These are phyloP conservation scores for Calliphora vomitoria DNA, from an alignment of 2,888 invertebrate genomes.

Conservation along the genomic window DNA sequence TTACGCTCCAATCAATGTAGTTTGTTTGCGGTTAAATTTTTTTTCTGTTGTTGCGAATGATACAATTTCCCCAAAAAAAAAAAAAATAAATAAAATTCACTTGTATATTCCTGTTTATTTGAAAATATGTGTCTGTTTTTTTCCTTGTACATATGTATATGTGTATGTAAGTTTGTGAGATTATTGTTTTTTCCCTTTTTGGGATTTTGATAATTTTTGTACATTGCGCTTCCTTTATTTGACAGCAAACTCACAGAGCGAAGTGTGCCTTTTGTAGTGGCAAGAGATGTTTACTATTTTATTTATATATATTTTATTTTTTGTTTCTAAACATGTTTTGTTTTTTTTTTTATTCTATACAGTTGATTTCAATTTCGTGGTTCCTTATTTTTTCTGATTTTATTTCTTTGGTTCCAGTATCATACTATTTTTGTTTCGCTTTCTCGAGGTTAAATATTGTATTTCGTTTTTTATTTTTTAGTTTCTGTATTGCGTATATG, in stretches of 20 bases:
- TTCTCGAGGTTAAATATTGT: slow-evolving; percentile 48
- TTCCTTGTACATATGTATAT: background rate
- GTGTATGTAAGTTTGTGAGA: slow-evolving; percentile 2
- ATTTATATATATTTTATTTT: slow-evolving; percentile 56
- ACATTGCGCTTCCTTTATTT: slow-evolving; percentile 72
- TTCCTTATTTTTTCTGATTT: slow-evolving; percentile 40
- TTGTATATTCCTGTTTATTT: slow-evolving; percentile 62
- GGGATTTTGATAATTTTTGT: slow-evolving; percentile 71
- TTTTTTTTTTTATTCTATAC: slow-evolving; percentile 19
- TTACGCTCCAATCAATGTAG: slow-evolving; percentile 54
- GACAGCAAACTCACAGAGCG: slow-evolving; percentile 70
- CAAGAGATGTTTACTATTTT: slow-evolving; percentile 35
- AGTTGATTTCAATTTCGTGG: slow-evolving; percentile 70
- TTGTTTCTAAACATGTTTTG: slow-evolving; percentile 43
- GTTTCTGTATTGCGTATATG: background rate
- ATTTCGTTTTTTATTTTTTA: slow-evolving; percentile 23
- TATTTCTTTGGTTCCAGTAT: background rate
- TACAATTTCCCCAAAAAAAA: slow-evolving; percentile 27
- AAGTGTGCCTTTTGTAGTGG: background rate
- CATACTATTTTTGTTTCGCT: background rate
- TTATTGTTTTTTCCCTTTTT: slow-evolving; percentile 24
- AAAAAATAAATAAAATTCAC: slow-evolving; percentile 38
- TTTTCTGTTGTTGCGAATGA: background rate
- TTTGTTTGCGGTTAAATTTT: slow-evolving; percentile 44
- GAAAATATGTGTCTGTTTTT: slow-evolving; percentile 57